Evolutionary conservation across 2,888 invertebrate species (phyloP), one percentile per base, ranked within the genome.

Genomic region (Thymelicus acteon): DNA sequence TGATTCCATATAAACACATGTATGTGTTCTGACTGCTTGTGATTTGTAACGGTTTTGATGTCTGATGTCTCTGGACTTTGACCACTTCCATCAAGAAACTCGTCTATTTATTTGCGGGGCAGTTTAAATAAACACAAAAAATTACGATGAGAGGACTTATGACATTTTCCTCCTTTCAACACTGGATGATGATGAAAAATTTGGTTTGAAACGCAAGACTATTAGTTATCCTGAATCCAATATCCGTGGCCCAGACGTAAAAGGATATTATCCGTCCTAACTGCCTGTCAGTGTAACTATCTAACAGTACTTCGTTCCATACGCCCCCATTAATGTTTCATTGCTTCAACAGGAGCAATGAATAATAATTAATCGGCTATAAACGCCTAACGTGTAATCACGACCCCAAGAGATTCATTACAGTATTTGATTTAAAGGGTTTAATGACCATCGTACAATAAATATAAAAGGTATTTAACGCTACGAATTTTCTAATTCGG

Each of bases 301-400:
- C 24, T 54, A 54, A 54, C 54, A 6, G 54, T 54, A 54, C 24
- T n/a, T 54, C 44, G 44, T 52, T 54, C 24, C 54, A 54, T 54
- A 54, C 24, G 24, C 54, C 54, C 64, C 52, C 40, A 54, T 54
- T 64, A 52, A 64, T 37, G 52, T 44, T 24, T 24, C 44, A 47
- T 15, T 24, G 54, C 65, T 31, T 66, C 44, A 66, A 40, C 57
- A 57, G 65, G 65, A 47, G 47, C 57, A 44, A 57, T 66, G 54
- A 66, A 66, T 66, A 54, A 54, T 54, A 63, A 66, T 31, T 66
- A 31, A 65, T 65, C 54, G 54, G 5, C 58, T 6, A n/a, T 58
- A 39, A 58, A 58, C 39, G n/a, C 58, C n/a, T 39, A n/a, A n/a
- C 57, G 31, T n/a, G n/a, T 7, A 58, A 58, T 58, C 57, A 37